phyloP scores from a whole-genome alignment of 2,888 invertebrate genomes.

The Agrilus cyanescens region DNA sequence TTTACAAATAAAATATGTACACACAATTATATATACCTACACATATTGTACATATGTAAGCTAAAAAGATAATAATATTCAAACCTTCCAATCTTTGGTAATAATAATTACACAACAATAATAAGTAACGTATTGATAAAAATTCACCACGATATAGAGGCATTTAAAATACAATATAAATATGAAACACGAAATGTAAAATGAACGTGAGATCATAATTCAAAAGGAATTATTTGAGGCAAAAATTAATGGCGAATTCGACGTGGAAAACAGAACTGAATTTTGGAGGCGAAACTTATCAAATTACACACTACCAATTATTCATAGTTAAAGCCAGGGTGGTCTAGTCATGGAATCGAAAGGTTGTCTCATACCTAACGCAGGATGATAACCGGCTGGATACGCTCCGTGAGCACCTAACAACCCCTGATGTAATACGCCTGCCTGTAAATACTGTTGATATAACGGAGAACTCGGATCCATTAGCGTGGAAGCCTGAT shows the following conservation, averaged over 20 bases:
- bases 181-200: too few relatives aligned
- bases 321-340: slow-evolving; percentile 49
- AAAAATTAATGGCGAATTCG: too few relatives aligned
- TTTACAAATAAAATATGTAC: slow-evolving; percentile 3
- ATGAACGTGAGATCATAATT: too few relatives aligned
- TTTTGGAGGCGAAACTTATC: too few relatives aligned
- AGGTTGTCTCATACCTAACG: slow-evolving; percentile 58
- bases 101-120: slow-evolving; percentile 10
- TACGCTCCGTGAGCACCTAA: slow-evolving; percentile 41
- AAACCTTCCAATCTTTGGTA: slow-evolving; percentile 27
- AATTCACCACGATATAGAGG: slow-evolving; percentile 6
- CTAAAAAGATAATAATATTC: slow-evolving; percentile 11
- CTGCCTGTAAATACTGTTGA: slow-evolving; percentile 58
- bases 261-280: too few relatives aligned
- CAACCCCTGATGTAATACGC: slow-evolving; percentile 38
- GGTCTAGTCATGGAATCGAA: slow-evolving; percentile 57
- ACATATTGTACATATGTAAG: slow-evolving; percentile 15
- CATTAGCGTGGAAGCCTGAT: slow-evolving; percentile 38
- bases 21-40: slow-evolving; percentile 10
- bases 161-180: too few relatives aligned
- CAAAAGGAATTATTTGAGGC: too few relatives aligned
- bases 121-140: neutral
- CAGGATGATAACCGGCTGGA: slow-evolving; percentile 50
- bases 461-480: slow-evolving; percentile 56
- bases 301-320: neutral